These are phyloP conservation scores for Gymnosoma rotundatum DNA, from an alignment of 2,888 invertebrate species.

Conservation along the genomic window DNA sequence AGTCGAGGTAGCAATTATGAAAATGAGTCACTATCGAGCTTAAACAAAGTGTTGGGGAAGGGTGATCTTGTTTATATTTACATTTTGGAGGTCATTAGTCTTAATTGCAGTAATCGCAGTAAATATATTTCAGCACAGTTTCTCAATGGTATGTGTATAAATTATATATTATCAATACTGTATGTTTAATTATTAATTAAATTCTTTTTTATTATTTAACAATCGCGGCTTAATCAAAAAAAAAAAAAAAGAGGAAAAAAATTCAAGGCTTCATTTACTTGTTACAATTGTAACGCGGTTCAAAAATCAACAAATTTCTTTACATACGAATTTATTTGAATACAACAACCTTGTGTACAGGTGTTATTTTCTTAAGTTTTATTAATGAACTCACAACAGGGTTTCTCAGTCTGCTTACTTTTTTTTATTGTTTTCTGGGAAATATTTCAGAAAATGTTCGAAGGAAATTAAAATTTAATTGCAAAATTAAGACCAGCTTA, in stretches of 20 bases:
- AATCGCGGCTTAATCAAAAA: slow-evolving; percentile 3
- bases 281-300: slow-evolving; percentile 11
- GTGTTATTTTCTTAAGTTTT: slow-evolving; percentile 29
- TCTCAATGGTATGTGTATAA: background rate
- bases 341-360: slow-evolving; percentile 30
- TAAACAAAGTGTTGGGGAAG: background rate
- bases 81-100: background rate
- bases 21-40: background rate
- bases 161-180: background rate
- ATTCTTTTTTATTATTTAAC: slow-evolving; percentile 6
- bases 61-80: background rate
- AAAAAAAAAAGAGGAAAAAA: background rate
- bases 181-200: background rate
- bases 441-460: no score
- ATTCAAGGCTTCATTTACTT: slow-evolving; percentile 30
- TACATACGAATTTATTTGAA: slow-evolving; percentile 13
- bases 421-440: no score
- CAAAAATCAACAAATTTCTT: slow-evolving; percentile 29
- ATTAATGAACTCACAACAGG: background rate
- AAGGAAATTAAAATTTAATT: no score
- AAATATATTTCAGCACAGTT: slow-evolving; percentile 2
- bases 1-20: no score
- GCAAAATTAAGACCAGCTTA: no score
- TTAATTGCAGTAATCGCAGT: background rate
- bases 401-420: background rate